phyloP scores from a whole-genome alignment of 92 coral and sea anemone genomes.

The Parazoanthus swiftii region DNA sequence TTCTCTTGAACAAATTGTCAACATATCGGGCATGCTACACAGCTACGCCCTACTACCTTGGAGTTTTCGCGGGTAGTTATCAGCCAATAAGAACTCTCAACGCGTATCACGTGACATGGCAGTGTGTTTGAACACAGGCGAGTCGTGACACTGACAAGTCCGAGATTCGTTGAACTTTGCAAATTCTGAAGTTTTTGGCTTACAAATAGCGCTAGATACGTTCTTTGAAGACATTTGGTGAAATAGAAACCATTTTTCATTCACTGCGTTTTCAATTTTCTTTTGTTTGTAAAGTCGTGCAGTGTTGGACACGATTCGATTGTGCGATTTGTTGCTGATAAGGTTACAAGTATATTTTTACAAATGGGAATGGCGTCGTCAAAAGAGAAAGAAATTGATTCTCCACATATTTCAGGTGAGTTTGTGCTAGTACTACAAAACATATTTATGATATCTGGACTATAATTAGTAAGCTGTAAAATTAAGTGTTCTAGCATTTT shows the following conservation, averaged over 20 bases:
- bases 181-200: neutral
- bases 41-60: conserved; percentile 3
- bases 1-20: too few relatives aligned
- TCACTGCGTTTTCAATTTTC: neutral
- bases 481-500: neutral
- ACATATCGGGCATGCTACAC: too few relatives aligned
- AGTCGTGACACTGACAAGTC: conserved; percentile 35
- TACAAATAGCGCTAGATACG: neutral
- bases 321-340: neutral
- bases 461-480: neutral
- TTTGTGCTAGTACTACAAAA: neutral
- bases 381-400: conserved; percentile 9
- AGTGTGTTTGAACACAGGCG: conserved; percentile 18
- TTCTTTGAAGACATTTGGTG: neutral
- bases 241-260: neutral
- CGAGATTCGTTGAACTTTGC: conserved; percentile 3
- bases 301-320: neutral
- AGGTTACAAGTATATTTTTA: neutral
- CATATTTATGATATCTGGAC: neutral
- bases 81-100: conserved; percentile 8
- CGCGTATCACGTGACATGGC: conserved; percentile 18
- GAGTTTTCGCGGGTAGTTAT: conserved; percentile 26
- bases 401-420: conserved; percentile 10
- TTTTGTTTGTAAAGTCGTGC: neutral
- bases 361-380: conserved; percentile 47